Base-by-base conservation (phyloP, 2,797 vertebrate species). In the Chiroxiphia lanceolata region DNA sequence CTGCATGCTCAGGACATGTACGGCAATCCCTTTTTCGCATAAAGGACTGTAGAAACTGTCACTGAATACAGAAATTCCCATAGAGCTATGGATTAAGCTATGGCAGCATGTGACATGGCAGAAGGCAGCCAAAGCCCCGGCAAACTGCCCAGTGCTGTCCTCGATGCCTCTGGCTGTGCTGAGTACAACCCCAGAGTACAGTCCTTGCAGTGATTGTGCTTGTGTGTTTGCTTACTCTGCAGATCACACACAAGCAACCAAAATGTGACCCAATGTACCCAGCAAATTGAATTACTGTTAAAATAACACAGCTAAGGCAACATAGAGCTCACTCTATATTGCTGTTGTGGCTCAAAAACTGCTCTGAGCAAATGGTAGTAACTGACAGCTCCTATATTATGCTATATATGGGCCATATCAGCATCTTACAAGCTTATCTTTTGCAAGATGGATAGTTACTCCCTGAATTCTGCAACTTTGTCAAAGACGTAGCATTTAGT, bases 251-350 rank as follows among this genome's bases (percentile, higher is more conserved):
- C 29, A 31, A 50, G 47, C 74, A 89, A 40, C 45, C 26, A 82
- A 94, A 93, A 70, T 27, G 51, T 80, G 83, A 82, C 50, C 91
- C 1, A 0, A 40, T 59, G 33, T 75, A 82, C 51, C 40, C 64
- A 89, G 70, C 31, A 83, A 79, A 75, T 69, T 93, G 38, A 92
- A 74, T 87, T 92, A 64, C 60, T 61, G 42, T 84, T 95, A 83
- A 95, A 95, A 96, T 75, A 95, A 90, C 86, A 78, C 27, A 69
- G 70, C 61, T 84, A 84, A 75, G 70, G 86, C 83, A 87, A 71
- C 69, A 80, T 0, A 72, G 54, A 71, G 31, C 19, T 2, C 4
- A 2, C 21, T 91, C 65, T 93, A 0, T 84, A 36, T 51, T 83
- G 88, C 72, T 87, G 53, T 29, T 71, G 84, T 5, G 4, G 45